Base-by-base conservation (phyloP, 2,888 invertebrate species). In the Aleiodes leptofemur region DNA sequence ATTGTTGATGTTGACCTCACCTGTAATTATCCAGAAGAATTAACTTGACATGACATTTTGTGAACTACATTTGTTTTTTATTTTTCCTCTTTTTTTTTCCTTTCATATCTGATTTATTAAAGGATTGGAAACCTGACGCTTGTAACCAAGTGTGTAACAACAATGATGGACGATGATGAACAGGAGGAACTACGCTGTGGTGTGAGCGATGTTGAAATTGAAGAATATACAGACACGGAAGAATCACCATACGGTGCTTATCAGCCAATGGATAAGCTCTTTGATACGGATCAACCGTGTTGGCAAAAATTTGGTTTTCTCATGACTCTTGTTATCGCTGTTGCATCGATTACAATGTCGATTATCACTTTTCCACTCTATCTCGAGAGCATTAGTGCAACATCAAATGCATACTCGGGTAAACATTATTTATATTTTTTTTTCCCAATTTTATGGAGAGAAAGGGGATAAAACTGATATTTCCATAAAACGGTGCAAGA, bases 301-400 rank as follows among this genome's bases (percentile, higher is more conserved):
- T 88, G 88, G 88, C 86, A 86, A 81, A 91, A 90, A 84, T 83
- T 90, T 59, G 88, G 90, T 80, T 91, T 92, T 81, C 79, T 91
- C 51, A 85, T 87, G n/a, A 89, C 90, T 14, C 90, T 91, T 69
- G 75, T 89, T 16, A 80, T 88, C 23, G 86, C 91, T 73, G 85
- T 91, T 73, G 76, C 91, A 53, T 91, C 92, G 29, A 89, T 92
- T 31, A 90, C 91, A 71, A 86, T 88, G 48, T 84, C 92, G 38
- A 85, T 92, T 80, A 91, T 92, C 80, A 84, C 90, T 74, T 87
- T 91, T 78, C 92, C 92, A 14, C 85, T 92, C 56, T 92, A 92
- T 84, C 85, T 91, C 72, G 90, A 91, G 80, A 87, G 86, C 76
- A 78, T 89, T 69, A 86, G 84, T 79, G 81, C 82, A 7, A 85